Percentiles rank a stretch among this genome's conserved stretches.
phyloP scores from a whole-genome alignment of 2,113 vertebrate genomes.

The Gobius niger region DNA sequence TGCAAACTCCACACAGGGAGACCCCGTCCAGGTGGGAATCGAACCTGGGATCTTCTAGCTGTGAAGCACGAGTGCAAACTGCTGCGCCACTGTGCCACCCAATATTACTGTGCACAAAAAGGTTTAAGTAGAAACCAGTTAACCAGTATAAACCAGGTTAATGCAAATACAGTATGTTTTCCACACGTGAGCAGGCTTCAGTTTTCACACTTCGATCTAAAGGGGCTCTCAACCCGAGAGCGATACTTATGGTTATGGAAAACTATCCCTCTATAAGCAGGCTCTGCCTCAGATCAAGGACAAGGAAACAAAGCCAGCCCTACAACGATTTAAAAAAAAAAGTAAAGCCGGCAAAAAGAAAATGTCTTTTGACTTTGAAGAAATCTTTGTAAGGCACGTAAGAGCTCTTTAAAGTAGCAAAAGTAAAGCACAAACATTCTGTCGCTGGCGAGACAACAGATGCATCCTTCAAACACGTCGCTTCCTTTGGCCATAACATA shows the following conservation, averaged over 20 bases:
- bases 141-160: no score
- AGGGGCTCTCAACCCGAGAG: neutral
- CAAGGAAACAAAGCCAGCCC: slow-evolving; percentile 1
- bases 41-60: no score
- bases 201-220: no score
- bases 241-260: neutral
- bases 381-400: neutral
- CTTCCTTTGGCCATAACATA: slow-evolving; percentile 41
- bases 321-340: neutral
- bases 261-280: neutral
- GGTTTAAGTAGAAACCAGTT: no score
- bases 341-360: slow-evolving; percentile 1
- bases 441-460: slow-evolving; percentile 21
- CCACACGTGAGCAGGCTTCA: no score
- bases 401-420: neutral
- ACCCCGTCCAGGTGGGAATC: no score
- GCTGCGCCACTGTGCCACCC: no score
- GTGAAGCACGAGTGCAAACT: no score
- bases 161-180: no score
- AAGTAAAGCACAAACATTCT: slow-evolving; percentile 4
- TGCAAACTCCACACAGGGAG: no score
- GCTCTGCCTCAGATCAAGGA: slow-evolving; percentile 1
- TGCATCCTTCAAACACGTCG: neutral
- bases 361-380: slow-evolving; percentile 7
- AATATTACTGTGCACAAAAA: no score